Percentiles rank a stretch among this genome's conserved stretches.
phyloP scores from a whole-genome alignment of 2,888 invertebrate genomes.

The Thymelicus sylvestris region DNA sequence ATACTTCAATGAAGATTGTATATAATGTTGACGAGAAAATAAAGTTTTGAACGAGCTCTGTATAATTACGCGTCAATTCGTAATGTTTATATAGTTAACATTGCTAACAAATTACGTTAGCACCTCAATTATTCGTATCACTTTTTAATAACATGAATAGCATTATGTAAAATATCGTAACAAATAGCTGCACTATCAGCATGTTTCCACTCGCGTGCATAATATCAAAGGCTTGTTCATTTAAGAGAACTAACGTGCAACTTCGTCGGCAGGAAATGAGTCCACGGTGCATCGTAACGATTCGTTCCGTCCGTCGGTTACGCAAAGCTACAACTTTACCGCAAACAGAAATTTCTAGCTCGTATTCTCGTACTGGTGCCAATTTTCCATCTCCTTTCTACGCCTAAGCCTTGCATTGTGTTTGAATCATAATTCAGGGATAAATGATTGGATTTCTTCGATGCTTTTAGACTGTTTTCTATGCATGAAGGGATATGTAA shows the following conservation, averaged over 20 bases:
- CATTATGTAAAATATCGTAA: constrained; percentile 25
- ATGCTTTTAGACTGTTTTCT: too few species aligned
- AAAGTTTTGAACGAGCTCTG: background rate
- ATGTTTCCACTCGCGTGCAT: constrained; percentile 34
- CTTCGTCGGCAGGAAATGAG: constrained; percentile 39
- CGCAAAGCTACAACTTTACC: constrained; percentile 46
- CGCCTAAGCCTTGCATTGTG: constrained; percentile 39
- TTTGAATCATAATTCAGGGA: constrained; percentile 33
- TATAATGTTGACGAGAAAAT: background rate
- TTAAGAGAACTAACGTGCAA: constrained; percentile 41
- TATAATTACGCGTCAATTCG: too few species aligned
- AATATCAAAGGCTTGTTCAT: constrained; percentile 39
- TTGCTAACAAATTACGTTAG: too few species aligned
- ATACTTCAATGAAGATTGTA: background rate
- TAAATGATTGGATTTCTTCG: background rate
- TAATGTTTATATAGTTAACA: too few species aligned
- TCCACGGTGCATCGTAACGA: constrained; percentile 44
- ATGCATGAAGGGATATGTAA: too few species aligned
- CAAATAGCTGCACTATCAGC: constrained; percentile 15
- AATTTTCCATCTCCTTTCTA: constrained; percentile 50
- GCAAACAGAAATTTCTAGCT: constrained; percentile 45
- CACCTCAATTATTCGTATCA: background rate
- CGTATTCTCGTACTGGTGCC: constrained; percentile 19
- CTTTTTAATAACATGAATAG: constrained; percentile 1
- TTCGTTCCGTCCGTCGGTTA: constrained; percentile 48